Evolutionary conservation across 2,113 vertebrate genomes (phyloP), one percentile per base, ranked within the genome.

Genomic region (Boulengeromyrus knoepffleri): DNA sequence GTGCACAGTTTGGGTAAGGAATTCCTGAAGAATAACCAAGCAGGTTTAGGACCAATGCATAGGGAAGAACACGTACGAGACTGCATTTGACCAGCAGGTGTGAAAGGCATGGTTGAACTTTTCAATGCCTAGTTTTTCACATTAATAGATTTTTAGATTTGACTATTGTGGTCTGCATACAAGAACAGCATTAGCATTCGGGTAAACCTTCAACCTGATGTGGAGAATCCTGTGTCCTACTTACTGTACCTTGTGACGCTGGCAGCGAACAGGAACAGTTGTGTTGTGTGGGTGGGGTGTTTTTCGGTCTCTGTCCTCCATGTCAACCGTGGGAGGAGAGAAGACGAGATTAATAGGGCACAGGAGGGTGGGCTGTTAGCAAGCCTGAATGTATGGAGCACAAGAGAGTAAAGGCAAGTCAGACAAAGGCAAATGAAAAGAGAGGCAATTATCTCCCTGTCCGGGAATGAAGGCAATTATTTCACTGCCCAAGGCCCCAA

Each of bases 381-480:
- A 58, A 85, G 74, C 21, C 77, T 56, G 89, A 1, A 58, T 45
- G 89, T 27, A 27, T 52, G 80, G 70, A 19, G 5, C 50, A 45
- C 9, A 45, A 17, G 80, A 36, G 31, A 77, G 90, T 36, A 58
- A 52, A 85, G 53, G 84, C 77, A 66, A 89, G 87, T 24, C 36
- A 10, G 62, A 56, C 45, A 88, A 66, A 12, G 52, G 45, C 12
- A 36, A 45, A 49, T 86, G 83, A 90, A 58, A 13, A 36, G 89
- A 86, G 45, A 86, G 89, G 21, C 31, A 84, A 70, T 90, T 86
- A 49, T 19, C 58, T 52, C 49, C n/a, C 85, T 47, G 27, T 90
- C 80, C 46, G 80, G 50, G 62, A 74, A 88, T 88, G 74, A 50
- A 88, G 89, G 53, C 89, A 91, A 90, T 91, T 91, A 91, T 88